A percentile compares a stretch with the other conserved stretches of the same genome.
These are phyloP conservation scores for Sander vitreus DNA, from an alignment of 2,113 vertebrate genomes.

Conservation along the genomic window DNA sequence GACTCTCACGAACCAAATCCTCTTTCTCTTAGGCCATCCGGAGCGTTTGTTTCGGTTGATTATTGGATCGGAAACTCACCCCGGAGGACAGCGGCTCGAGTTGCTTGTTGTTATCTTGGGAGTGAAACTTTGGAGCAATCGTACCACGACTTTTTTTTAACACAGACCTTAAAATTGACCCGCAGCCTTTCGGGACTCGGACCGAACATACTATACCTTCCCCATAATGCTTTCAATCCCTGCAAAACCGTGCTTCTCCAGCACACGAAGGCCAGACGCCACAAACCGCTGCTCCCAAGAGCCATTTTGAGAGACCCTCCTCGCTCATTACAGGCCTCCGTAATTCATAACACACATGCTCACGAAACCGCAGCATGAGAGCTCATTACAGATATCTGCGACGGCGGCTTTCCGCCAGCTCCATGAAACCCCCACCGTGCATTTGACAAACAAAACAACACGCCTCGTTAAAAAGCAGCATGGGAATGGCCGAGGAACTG, in stretches of 20 bases:
- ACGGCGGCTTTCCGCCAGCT: conserved; percentile 12
- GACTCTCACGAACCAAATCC: conserved; percentile 34
- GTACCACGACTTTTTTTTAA: conserved; percentile 6
- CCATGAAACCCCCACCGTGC: conserved; percentile 35
- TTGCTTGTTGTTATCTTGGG: conserved; percentile 43
- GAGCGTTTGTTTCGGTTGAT: conserved; percentile 40
- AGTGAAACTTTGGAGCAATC: conserved; percentile 33
- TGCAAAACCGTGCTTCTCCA: conserved; percentile 38
- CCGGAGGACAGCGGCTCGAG: conserved; percentile 26
- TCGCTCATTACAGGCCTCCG: conserved; percentile 52
- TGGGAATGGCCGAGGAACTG: conserved; percentile 30
- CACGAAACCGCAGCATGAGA: conserved; percentile 25
- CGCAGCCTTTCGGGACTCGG: conserved; percentile 16
- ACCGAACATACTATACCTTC: conserved; percentile 28
- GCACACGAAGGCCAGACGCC: conserved; percentile 55
- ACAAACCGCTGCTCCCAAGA: conserved; percentile 50
- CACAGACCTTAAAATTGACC: conserved; percentile 34
- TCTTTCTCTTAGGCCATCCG: conserved; percentile 33
- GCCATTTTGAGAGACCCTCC: conserved; percentile 28
- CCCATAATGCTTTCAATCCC: conserved; percentile 48
- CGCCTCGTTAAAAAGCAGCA: conserved; percentile 58
- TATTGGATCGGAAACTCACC: conserved; percentile 33
- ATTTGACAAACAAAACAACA: conserved; percentile 57
- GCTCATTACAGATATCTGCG: conserved; percentile 47
- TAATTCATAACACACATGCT: conserved; percentile 61